Evolutionary conservation across 2,888 invertebrate genomes (phyloP).

Genomic region (Rambutsinella grinnellia): DNA sequence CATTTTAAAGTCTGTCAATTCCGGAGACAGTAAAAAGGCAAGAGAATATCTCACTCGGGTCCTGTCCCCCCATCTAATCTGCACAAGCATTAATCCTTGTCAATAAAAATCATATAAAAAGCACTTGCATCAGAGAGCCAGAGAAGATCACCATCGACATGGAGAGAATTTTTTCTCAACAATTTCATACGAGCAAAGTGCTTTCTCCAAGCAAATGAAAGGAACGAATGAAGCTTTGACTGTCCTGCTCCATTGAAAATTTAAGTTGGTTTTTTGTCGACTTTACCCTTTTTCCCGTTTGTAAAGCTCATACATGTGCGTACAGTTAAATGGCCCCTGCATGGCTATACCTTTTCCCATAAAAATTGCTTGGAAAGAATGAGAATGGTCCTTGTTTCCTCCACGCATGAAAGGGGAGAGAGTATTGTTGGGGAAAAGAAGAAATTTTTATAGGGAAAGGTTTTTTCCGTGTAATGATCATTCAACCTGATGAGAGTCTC

Average conservation of each 20-base stretch:
- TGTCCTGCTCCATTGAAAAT: background rate
- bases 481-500: constrained; percentile 10
- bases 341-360: background rate
- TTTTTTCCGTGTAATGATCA: constrained; percentile 23
- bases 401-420: background rate
- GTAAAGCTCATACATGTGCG: background rate
- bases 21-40: background rate
- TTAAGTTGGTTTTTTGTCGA: background rate
- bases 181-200: background rate
- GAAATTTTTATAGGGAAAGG: background rate
- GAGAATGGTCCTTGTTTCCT: background rate
- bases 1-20: background rate
- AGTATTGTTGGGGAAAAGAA: background rate
- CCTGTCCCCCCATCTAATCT: background rate
- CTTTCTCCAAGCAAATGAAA: background rate
- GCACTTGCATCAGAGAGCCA: background rate
- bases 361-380: background rate
- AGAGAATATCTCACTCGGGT: background rate
- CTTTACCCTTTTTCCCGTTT: background rate
- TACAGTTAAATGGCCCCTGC: background rate
- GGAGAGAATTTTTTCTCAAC: background rate
- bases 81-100: background rate
- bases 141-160: background rate
- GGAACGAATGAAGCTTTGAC: background rate
- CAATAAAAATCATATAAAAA: background rate